Conservation (phyloP, 1,140 invertebrate genomes). For the Apis cerana region DNA sequence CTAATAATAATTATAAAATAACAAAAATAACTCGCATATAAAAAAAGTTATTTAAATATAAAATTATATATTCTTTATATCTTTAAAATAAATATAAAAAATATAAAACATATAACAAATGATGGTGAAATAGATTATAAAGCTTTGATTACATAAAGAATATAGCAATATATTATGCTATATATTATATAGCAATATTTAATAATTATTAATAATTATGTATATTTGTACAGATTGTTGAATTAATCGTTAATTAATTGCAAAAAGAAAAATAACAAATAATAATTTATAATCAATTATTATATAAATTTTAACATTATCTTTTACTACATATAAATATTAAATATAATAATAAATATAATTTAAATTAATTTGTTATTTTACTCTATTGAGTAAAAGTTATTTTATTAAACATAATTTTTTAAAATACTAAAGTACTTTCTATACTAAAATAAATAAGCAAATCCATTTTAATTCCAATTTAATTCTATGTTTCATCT, state of each 20-base stretch:
- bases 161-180: not conserved
- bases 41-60: not conserved
- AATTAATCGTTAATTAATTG: not conserved
- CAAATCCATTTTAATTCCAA: too few relatives aligned
- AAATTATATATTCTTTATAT: not conserved
- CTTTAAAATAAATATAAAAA: not conserved
- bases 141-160: not conserved
- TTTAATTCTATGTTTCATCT: not conserved
- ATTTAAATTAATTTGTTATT: not conserved
- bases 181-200: too few relatives aligned
- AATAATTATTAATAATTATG: too few relatives aligned
- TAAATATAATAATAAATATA: not conserved
- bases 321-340: not conserved
- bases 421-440: too few relatives aligned
- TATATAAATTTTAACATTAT: not conserved
- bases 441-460: not conserved
- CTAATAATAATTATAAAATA: not conserved
- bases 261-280: not conserved
- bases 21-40: not conserved
- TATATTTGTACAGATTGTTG: not conserved
- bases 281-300: not conserved
- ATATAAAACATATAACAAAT: not conserved
- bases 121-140: not conserved
- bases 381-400: not conserved
- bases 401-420: too few relatives aligned